Percentiles rank a stretch among this genome's conserved stretches.
These are phyloP conservation scores for Ethmia dodecea DNA, from an alignment of 2,888 invertebrate genomes.

Conservation along the genomic window DNA sequence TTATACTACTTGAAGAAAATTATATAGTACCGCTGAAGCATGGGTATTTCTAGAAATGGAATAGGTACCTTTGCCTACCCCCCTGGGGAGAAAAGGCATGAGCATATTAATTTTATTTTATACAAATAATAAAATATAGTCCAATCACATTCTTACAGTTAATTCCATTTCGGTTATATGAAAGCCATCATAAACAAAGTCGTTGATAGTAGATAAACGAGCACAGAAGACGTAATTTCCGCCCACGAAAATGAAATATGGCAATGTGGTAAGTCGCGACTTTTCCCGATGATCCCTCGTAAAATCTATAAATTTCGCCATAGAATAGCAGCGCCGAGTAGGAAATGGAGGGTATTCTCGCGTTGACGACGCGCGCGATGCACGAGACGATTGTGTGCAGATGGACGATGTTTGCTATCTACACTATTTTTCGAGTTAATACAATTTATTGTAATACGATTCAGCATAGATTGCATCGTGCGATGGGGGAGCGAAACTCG, in stretches of 20 bases:
- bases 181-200: constrained; percentile 21
- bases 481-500: constrained; percentile 73
- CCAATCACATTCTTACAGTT: background rate
- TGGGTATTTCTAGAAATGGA: no score
- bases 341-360: constrained; percentile 56
- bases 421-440: constrained; percentile 76
- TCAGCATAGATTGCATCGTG: constrained; percentile 77
- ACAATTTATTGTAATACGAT: constrained; percentile 78
- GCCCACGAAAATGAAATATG: constrained; percentile 65
- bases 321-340: constrained; percentile 38
- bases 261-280: constrained; percentile 63
- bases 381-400: constrained; percentile 68
- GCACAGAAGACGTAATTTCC: constrained; percentile 64
- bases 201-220: constrained; percentile 40
- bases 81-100: no score
- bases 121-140: no score
- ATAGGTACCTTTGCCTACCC: no score
- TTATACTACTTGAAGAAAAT: no score
- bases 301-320: constrained; percentile 69
- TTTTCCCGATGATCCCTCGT: constrained; percentile 69
- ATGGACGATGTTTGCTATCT: constrained; percentile 76
- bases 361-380: constrained; percentile 36
- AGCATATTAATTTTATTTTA: no score
- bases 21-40: no score
- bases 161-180: constrained; percentile 1